Evolutionary conservation across 2,888 invertebrate species (phyloP), one percentile per base, ranked within the genome.

Genomic region (Clitarchus hookeri): DNA sequence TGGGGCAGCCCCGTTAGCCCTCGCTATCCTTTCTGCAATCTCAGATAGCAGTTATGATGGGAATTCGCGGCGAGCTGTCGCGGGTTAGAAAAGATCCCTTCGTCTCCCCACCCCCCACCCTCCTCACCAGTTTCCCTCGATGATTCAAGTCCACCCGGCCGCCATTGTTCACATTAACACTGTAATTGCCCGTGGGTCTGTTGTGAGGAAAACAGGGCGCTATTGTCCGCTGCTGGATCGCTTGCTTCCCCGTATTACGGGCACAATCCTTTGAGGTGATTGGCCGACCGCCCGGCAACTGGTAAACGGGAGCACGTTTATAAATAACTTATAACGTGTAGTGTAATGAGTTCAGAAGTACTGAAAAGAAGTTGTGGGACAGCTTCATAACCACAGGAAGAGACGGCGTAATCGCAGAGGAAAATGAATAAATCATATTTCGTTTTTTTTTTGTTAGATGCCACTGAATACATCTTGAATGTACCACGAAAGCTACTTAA

Each of bases 11-110:
- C 65, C 65, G 65, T 65, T n/a, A n/a, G 65, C 8, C 0, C 65
- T 8, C 16, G 2, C 19, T 65, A 65, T 65, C 65, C 65, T 65
- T 65, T 65, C 65, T 65, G 65, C 65, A 65, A 65, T 65, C 65
- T 65, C 65, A 65, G 65, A 65, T 65, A 65, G 65, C 65, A 65
- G 65, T 65, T 65, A 65, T 65, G 65, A 65, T 65, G 65, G 65
- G 65, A 65, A 65, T 65, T 65, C 65, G 65, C 65, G 16, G 65
- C 65, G 65, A 11, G n/a, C 65, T 23, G 65, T 23, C 19, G 8
- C n/a, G n/a, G 65, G 65, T 19, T 53, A 65, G 19, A 65, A 48
- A 65, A 65, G 65, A 8, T 23, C 65, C 23, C 8, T 65, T 19
- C 65, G 12, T 65, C 53, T 23, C 65, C 0, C 65, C 65, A 11